Conservation (phyloP, 2,797 vertebrate species). For the Brachyalestes nurse region DNA sequence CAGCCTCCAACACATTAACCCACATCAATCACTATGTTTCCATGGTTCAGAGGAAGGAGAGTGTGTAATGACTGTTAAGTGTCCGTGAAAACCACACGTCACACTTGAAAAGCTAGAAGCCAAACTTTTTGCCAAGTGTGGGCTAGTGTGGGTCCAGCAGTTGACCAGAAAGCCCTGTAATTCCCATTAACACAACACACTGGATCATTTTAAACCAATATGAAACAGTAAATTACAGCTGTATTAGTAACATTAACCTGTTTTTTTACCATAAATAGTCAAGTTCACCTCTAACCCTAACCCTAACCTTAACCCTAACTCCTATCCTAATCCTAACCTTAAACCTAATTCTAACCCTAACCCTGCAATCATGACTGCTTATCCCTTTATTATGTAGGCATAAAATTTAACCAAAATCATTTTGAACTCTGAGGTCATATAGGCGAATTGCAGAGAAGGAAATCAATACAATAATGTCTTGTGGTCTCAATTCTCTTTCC, state of each 20-base stretch:
- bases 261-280: constrained; percentile 30
- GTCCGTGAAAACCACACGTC: constrained; percentile 33
- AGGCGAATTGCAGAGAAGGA: background rate
- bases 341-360: too few relatives aligned
- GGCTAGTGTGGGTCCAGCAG: background rate
- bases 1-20: background rate
- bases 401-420: too few relatives aligned
- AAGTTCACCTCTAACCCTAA: too few relatives aligned
- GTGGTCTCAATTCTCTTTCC: background rate
- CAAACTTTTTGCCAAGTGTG: background rate
- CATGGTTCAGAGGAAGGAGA: constrained; percentile 5
- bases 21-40: background rate
- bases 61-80: constrained; percentile 18
- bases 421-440: background rate
- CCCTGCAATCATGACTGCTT: background rate
- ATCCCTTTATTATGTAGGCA: background rate
- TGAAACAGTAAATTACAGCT: background rate
- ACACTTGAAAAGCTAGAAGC: background rate
- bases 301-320: background rate
- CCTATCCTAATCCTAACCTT: background rate
- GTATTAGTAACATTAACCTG: constrained; percentile 1
- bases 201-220: constrained; percentile 25
- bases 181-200: constrained; percentile 27
- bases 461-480: background rate
- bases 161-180: constrained; percentile 21